phyloP scores from a whole-genome alignment of 64 coral and sea anemone species.

The Montipora efflorescens region DNA sequence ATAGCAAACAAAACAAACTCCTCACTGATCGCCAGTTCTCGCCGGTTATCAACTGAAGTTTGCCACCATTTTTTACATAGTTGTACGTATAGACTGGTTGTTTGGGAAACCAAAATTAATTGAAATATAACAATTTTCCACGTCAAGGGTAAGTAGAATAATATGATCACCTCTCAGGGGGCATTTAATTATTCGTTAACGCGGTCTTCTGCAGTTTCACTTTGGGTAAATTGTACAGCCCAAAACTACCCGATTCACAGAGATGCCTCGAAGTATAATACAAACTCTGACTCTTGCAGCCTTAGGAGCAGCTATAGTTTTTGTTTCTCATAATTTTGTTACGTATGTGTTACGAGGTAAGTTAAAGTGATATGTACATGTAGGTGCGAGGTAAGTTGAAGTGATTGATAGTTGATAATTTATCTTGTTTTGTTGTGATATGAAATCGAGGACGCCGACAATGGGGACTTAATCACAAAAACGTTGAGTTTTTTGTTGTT shows the following conservation, averaged over 20 bases:
- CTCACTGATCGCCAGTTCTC: too few species aligned
- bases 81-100: not conserved
- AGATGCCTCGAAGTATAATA: conserved; percentile 49
- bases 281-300: conserved; percentile 46
- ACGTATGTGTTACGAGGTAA: conserved; percentile 67
- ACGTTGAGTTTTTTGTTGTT: too few species aligned
- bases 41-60: too few species aligned
- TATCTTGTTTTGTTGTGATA: not conserved
- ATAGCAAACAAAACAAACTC: too few species aligned
- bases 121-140: not conserved
- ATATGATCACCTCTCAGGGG: not conserved
- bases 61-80: not conserved
- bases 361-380: not conserved
- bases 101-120: not conserved
- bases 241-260: not conserved
- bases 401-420: too few species aligned
- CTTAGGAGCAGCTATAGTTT: conserved; percentile 36
- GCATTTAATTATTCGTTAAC: not conserved
- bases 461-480: too few species aligned
- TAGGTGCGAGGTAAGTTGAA: too few species aligned
- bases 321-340: conserved; percentile 53
- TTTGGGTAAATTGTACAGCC: too few species aligned
- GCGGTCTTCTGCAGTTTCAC: too few species aligned
- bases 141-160: not conserved
- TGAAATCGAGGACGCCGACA: not conserved